Evolutionary conservation across 2,113 vertebrate species (phyloP).

Genomic region (Halcyon malimbica): DNA sequence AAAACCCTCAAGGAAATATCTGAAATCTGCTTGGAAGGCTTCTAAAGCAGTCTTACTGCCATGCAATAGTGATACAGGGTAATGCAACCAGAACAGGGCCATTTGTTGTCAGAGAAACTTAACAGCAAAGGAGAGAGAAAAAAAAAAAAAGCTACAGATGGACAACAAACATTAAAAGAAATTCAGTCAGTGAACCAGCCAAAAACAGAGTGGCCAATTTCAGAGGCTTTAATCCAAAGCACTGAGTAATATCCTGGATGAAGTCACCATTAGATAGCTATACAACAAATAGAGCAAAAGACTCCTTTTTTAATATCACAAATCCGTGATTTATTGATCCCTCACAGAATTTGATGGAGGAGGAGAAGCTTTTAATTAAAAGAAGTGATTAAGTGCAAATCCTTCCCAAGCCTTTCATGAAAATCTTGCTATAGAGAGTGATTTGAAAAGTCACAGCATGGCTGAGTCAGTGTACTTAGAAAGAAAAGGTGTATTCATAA

Average conservation of each 20-base stretch:
- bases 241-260: background rate
- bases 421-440: background rate
- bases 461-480: background rate
- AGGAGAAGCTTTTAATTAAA: conserved; percentile 47
- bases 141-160: background rate
- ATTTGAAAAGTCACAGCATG: background rate
- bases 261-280: background rate
- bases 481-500: background rate
- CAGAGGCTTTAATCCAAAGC: background rate
- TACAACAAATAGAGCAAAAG: background rate
- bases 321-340: conserved; percentile 19
- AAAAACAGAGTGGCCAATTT: background rate
- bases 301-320: background rate
- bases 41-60: background rate
- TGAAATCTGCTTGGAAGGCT: background rate
- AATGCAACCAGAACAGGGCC: background rate
- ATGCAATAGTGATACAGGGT: background rate
- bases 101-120: background rate
- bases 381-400: conserved; percentile 27
- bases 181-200: background rate
- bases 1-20: background rate
- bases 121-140: background rate
- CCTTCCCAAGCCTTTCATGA: background rate
- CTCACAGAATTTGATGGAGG: background rate
- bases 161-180: background rate